Evolutionary conservation across 2,797 vertebrate species (phyloP), one percentile per base, ranked within the genome.

Genomic region (Adelosebastes latens): DNA sequence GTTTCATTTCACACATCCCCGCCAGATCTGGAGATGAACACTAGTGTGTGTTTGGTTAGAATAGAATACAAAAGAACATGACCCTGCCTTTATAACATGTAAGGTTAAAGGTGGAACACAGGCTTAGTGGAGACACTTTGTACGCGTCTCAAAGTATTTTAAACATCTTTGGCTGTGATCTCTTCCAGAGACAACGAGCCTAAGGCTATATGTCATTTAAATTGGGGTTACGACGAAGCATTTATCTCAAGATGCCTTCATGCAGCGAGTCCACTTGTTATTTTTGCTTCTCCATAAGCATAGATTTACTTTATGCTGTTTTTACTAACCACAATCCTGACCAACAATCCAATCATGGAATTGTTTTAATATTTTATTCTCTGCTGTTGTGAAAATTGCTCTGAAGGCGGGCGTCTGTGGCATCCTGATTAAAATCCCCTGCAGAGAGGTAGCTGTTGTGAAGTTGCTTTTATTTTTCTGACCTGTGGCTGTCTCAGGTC

Each of bases 151-250:
- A 8, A 9, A 69, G 36, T 60, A n/a, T 72, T 74, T 58, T 73
- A 31, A 46, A 70, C 42, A 20, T 82, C 59, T 78, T 52, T 81
- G 52, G 13, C 29, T 69, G 46, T 18, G 32, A 70, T 71, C 76
- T 72, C 34, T 29, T 73, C 24, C 49, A 59, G 8, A 55, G 55
- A 72, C 31, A 74, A 34, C 66, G 11, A 22, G n/a, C 31, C 65
- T 16, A 3, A 46, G 71, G 55, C 77, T 32, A 24, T 25, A 61
- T 81, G 42, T 62, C 31, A 58, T 71, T 81, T 89, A 92, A 93
- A 82, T 89, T 93, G 90, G 88, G 88, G 84, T 91, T 90, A 88
- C 82, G 85, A 81, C 82, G 84, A 82, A 83, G 72, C 72, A 79
- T 91, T 91, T 86, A 89, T 84, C 80, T 83, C 52, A 64, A 80